Evolutionary conservation across 2,797 vertebrate species (phyloP).

Genomic region (Pseudocheirus occidentalis): DNA sequence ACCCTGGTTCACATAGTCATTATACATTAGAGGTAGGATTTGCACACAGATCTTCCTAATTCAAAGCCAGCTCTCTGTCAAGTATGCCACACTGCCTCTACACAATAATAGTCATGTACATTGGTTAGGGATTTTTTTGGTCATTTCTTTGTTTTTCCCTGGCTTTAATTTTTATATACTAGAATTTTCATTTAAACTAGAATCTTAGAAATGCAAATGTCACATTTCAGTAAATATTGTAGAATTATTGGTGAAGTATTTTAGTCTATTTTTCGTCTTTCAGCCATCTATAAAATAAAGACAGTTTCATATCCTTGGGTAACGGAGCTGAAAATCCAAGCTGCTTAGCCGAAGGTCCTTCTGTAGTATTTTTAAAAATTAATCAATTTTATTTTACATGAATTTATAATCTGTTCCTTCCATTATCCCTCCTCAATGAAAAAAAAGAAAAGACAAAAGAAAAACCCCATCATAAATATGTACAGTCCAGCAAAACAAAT

Average conservation of each 20-base stretch:
- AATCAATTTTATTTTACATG: neutral
- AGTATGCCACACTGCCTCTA: neutral
- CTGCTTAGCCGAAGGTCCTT: neutral
- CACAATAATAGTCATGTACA: neutral
- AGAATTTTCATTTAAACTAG: neutral
- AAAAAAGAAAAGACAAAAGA: neutral
- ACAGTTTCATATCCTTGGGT: neutral
- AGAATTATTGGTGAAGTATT: neutral
- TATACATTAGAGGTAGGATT: neutral
- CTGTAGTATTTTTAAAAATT: neutral
- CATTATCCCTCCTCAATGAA: neutral
- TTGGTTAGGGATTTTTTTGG: neutral
- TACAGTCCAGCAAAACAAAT: neutral
- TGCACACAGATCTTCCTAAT: neutral
- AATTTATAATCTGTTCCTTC: neutral
- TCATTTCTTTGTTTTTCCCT: neutral
- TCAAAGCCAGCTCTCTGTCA: neutral
- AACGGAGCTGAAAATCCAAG: neutral
- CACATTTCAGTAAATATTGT: neutral
- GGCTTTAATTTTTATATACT: neutral
- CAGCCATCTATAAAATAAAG: neutral
- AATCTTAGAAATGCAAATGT: neutral
- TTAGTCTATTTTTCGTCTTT: neutral
- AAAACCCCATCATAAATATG: neutral
- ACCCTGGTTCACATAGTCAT: neutral